Conservation (phyloP, 1,140 invertebrate genomes). For the Drosophila orosa region DNA sequence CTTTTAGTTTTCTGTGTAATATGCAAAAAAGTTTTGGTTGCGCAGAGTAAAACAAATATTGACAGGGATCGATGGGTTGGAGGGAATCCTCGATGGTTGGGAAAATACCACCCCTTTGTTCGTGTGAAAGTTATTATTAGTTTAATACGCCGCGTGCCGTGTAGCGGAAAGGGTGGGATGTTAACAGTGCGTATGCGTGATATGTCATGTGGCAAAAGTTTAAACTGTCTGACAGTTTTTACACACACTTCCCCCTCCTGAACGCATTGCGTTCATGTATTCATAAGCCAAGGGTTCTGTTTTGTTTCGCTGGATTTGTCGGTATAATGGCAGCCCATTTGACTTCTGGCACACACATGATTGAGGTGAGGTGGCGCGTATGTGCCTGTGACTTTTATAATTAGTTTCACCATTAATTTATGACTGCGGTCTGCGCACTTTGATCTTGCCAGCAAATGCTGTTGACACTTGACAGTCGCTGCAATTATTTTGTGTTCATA, state of each 20-base stretch:
- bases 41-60: constrained; percentile 29
- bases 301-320: constrained; percentile 26
- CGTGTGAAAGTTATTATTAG: constrained; percentile 48
- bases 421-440: constrained; percentile 28
- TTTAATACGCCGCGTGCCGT: constrained; percentile 27
- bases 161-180: constrained; percentile 3
- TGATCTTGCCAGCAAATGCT: constrained; percentile 34
- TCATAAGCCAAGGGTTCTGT: constrained; percentile 16
- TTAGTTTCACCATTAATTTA: constrained; percentile 52
- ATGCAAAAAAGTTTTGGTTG: constrained; percentile 42
- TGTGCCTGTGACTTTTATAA: constrained; percentile 36
- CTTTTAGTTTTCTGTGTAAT: constrained; percentile 43
- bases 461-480: constrained; percentile 33
- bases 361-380: constrained; percentile 12
- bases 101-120: constrained; percentile 7
- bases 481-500: neutral
- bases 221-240: constrained; percentile 35
- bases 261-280: constrained; percentile 24
- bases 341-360: constrained; percentile 34
- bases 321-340: constrained; percentile 39
- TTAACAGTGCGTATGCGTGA: constrained; percentile 39
- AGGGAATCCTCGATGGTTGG: neutral
- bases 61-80: constrained; percentile 33
- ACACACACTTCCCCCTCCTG: neutral
- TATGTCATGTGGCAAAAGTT: constrained; percentile 48